Percentiles rank a stretch among this genome's conserved stretches.
phyloP scores from a whole-genome alignment of 2,113 vertebrate genomes.

The Elephas maximus region DNA sequence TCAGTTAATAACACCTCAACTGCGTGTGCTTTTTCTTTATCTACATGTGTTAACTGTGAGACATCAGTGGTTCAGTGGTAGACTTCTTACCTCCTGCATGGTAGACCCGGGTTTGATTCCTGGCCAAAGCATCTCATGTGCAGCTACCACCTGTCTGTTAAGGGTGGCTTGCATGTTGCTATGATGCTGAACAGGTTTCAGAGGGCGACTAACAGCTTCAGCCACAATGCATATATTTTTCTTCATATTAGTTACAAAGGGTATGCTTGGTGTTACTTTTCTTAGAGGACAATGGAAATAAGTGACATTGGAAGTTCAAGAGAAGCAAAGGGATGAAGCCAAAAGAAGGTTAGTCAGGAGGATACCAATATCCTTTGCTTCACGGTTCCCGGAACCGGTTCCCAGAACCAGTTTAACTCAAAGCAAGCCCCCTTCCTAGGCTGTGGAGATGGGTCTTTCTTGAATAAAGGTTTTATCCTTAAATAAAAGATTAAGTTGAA shows the following conservation, averaged over 20 bases:
- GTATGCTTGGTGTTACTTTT: neutral
- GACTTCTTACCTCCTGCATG: neutral
- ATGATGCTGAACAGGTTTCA: neutral
- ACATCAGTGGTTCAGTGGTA: neutral
- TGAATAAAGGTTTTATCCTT: conserved; percentile 50
- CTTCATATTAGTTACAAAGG: neutral
- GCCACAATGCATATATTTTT: neutral
- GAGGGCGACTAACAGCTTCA: neutral
- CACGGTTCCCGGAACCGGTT: neutral
- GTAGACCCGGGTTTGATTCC: neutral
- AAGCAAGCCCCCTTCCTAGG: neutral
- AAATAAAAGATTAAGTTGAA: conserved; percentile 59
- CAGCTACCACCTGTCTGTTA: too few relatives aligned
- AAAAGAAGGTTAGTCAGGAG: neutral
- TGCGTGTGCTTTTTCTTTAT: neutral
- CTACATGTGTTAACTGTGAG: neutral
- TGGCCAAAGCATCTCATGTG: neutral
- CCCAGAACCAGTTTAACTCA: neutral
- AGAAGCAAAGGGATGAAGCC: neutral
- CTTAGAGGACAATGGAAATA: neutral
- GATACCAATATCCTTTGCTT: neutral
- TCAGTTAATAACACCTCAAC: neutral
- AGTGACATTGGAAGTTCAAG: neutral
- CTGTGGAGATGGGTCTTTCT: neutral
- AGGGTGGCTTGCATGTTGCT: too few relatives aligned